Evolutionary conservation across 1,140 invertebrate species (phyloP).

Genomic region (Eufriesea mexicana): DNA sequence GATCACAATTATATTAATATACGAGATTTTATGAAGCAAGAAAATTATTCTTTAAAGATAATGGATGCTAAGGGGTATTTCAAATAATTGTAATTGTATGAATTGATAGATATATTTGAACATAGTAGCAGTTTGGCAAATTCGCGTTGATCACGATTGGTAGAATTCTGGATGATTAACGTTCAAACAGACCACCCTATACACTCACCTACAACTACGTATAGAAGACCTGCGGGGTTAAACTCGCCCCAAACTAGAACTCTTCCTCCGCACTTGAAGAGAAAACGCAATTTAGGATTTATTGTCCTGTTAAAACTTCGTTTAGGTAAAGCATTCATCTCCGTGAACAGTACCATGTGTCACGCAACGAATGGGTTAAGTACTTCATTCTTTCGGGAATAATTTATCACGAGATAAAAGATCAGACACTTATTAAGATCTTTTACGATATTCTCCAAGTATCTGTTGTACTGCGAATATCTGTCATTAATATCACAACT

Average conservation of each 20-base stretch:
- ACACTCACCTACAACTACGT: background rate
- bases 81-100: no score
- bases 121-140: no score
- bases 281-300: slow-evolving; percentile 67
- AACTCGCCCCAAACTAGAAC: slow-evolving; percentile 38
- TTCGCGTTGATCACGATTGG: background rate
- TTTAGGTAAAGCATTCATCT: slow-evolving; percentile 62
- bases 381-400: background rate
- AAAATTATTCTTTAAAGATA: no score
- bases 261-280: slow-evolving; percentile 30
- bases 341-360: background rate
- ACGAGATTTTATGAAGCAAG: no score
- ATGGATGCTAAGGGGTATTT: no score
- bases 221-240: slow-evolving; percentile 9
- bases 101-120: no score
- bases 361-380: background rate
- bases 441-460: no score
- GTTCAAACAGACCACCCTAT: background rate
- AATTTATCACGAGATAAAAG: background rate
- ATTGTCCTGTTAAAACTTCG: slow-evolving; percentile 73
- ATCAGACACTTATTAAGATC: no score
- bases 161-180: background rate
- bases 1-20: no score
- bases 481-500: no score
- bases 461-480: no score